These are phyloP conservation scores for Neodiprion fabricii DNA, from an alignment of 1,140 invertebrate species.

Conservation along the genomic window DNA sequence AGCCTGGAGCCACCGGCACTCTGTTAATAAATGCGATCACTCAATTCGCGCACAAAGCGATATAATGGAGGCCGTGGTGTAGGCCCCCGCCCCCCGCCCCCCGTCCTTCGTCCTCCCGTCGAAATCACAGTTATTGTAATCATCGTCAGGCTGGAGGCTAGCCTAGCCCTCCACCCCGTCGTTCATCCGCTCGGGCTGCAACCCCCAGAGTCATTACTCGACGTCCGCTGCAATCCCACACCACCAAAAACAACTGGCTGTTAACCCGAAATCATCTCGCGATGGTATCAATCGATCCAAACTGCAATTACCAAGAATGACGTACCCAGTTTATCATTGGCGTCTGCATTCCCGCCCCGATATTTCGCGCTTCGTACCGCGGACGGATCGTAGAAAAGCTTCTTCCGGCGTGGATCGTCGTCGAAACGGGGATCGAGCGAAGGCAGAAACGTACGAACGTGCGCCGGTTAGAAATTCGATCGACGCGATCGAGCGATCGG, in stretches of 20 bases:
- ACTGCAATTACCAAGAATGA: slow-evolving; percentile 7
- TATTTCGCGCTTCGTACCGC: too few species aligned
- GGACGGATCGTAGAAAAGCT: too few species aligned
- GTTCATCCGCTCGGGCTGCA: slow-evolving; percentile 37
- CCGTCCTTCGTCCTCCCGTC: slow-evolving; percentile 7
- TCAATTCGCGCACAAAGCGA: slow-evolving; percentile 29
- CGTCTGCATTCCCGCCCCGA: too few species aligned
- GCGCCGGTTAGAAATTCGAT: too few species aligned
- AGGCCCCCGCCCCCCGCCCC: slow-evolving; percentile 29
- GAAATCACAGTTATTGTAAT: slow-evolving; percentile 55
- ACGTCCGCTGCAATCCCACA: slow-evolving; percentile 54
- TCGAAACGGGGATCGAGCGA: too few species aligned
- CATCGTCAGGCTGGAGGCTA: slow-evolving; percentile 45
- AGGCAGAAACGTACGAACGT: too few species aligned
- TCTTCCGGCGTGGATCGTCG: too few species aligned
- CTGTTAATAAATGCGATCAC: not conserved
- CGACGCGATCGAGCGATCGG: too few species aligned
- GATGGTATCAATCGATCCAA: slow-evolving; percentile 2
- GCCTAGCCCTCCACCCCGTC: slow-evolving; percentile 22
- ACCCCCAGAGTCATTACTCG: slow-evolving; percentile 62
- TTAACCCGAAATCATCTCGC: slow-evolving; percentile 61
- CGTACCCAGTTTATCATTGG: not conserved
- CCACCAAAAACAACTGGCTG: slow-evolving; percentile 59
- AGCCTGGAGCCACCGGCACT: slow-evolving; percentile 7
- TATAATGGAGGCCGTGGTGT: slow-evolving; percentile 27